A percentile compares a stretch with the other conserved stretches of the same genome.
phyloP scores from a whole-genome alignment of 2,113 vertebrate genomes.

The Trichomycterus rosablanca region DNA sequence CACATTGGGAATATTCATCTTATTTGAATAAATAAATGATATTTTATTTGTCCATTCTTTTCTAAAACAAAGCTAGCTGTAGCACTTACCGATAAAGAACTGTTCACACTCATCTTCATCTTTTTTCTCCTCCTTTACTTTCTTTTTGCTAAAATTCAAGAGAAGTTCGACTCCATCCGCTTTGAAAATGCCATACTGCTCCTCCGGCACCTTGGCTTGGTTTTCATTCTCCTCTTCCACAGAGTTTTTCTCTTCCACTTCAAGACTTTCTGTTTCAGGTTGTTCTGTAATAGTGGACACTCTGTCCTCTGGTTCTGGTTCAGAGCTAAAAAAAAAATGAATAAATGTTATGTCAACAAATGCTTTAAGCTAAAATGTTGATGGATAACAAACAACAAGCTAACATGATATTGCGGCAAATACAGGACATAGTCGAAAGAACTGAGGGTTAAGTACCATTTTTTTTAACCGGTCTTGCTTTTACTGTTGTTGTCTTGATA shows the following conservation, averaged over 20 bases:
- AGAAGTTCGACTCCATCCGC: slow-evolving; percentile 60
- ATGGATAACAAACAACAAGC: background rate
- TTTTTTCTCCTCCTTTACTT: slow-evolving; percentile 7
- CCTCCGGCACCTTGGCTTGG: slow-evolving; percentile 23
- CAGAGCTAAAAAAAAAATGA: slow-evolving; percentile 57
- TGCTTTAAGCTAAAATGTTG: background rate
- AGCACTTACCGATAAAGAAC: slow-evolving; percentile 63
- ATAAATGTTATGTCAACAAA: background rate
- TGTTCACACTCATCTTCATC: slow-evolving; percentile 41
- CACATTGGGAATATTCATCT: too few relatives aligned
- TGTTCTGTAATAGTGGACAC: slow-evolving; percentile 50
- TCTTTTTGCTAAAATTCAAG: slow-evolving; percentile 52
- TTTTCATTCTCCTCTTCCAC: slow-evolving; percentile 31
- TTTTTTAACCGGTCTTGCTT: too few relatives aligned
- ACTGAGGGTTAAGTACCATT: too few relatives aligned
- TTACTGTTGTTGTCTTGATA: too few relatives aligned
- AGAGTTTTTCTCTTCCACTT: slow-evolving; percentile 57
- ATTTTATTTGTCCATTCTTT: too few relatives aligned
- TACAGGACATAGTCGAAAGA: too few relatives aligned
- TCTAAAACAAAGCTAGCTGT: too few relatives aligned
- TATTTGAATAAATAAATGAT: too few relatives aligned
- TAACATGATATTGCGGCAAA: too few relatives aligned
- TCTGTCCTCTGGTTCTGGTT: slow-evolving; percentile 21
- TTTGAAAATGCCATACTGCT: slow-evolving; percentile 55
- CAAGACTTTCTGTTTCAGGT: slow-evolving; percentile 36